Evolutionary conservation across 2,113 vertebrate genomes (phyloP).

Genomic region (Tichodroma muraria): DNA sequence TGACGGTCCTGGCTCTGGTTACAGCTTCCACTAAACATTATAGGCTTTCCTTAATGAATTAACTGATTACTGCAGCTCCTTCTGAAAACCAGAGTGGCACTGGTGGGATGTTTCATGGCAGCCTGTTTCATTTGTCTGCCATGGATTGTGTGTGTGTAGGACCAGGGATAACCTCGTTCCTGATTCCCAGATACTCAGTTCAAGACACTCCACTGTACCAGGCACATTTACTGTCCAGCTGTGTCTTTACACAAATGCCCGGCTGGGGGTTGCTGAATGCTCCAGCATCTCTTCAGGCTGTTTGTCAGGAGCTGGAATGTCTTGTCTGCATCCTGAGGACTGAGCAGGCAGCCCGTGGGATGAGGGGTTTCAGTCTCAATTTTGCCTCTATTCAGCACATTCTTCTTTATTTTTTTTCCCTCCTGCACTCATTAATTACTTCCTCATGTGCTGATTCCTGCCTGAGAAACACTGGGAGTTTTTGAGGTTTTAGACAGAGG

Average conservation of each 20-base stretch:
- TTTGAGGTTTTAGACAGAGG: neutral
- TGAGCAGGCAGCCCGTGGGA: neutral
- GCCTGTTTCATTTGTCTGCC: neutral
- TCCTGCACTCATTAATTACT: slow-evolving; percentile 37
- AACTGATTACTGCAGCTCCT: neutral
- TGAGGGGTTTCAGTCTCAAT: neutral
- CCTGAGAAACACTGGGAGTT: neutral
- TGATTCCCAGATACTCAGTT: neutral
- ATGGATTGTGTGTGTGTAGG: accelerated
- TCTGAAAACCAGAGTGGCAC: neutral
- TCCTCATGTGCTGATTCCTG: slow-evolving; percentile 23
- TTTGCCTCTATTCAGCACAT: slow-evolving; percentile 38
- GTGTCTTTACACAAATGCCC: neutral
- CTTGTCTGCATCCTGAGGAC: neutral
- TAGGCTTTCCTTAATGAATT: neutral
- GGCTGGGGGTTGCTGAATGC: neutral
- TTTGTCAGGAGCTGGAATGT: neutral
- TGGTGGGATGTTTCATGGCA: neutral
- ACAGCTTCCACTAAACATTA: neutral
- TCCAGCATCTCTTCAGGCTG: neutral
- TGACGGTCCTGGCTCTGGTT: neutral
- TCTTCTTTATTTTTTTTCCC: neutral
- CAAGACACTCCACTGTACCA: neutral
- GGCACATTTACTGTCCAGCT: neutral
- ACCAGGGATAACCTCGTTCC: neutral